phyloP scores from a whole-genome alignment of 2,113 vertebrate genomes.

The Misgurnus mizolepis region DNA sequence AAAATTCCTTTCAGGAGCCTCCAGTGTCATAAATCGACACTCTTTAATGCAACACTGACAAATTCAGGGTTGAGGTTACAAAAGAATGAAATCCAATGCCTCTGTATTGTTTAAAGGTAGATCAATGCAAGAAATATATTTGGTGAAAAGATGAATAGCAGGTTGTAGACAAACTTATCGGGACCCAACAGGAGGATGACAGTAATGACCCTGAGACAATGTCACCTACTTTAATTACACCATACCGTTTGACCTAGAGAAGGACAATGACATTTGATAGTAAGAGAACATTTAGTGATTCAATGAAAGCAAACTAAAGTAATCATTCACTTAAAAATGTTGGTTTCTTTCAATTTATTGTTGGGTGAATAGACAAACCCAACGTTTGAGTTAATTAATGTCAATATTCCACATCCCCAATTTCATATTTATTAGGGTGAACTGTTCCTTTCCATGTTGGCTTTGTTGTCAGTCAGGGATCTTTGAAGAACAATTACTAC shows the following conservation, averaged over 20 bases:
- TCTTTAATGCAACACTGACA: background rate
- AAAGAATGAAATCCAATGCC: background rate
- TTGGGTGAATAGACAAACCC: too few relatives aligned
- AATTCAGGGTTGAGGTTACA: background rate
- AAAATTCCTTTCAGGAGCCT: background rate
- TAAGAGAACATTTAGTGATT: too few relatives aligned
- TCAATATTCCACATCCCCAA: too few relatives aligned
- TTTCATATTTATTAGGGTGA: too few relatives aligned
- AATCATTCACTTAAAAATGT: too few relatives aligned
- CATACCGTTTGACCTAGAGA: background rate
- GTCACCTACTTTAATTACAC: background rate
- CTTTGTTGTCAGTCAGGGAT: too few relatives aligned
- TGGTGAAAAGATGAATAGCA: conserved; percentile 43
- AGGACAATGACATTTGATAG: background rate
- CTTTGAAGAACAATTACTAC: too few relatives aligned
- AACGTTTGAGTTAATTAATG: too few relatives aligned
- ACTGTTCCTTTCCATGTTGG: too few relatives aligned
- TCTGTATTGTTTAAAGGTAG: conserved; percentile 15
- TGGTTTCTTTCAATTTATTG: too few relatives aligned
- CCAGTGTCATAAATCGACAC: background rate
- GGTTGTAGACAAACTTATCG: conserved; percentile 37
- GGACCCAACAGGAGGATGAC: conserved; percentile 23
- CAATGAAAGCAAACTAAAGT: too few relatives aligned
- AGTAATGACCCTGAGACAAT: conserved; percentile 22
- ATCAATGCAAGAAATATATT: background rate